Percentiles rank a stretch among this genome's conserved stretches.
Evolutionary conservation across 1,140 invertebrate genomes (phyloP).

Genomic region (Lordiphosa stackelbergi): DNA sequence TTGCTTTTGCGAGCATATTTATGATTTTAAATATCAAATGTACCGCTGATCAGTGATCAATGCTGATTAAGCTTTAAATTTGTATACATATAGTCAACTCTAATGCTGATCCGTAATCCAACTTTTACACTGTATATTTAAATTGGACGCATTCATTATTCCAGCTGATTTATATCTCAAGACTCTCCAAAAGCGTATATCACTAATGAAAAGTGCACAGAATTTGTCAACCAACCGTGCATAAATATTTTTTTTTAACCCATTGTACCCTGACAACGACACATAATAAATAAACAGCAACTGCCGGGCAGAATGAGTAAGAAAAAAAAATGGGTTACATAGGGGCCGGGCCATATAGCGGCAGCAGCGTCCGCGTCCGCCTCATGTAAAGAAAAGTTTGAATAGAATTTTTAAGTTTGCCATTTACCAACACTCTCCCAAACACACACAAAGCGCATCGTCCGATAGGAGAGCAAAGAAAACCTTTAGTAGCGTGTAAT

Average conservation of each 20-base stretch:
- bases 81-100: no score
- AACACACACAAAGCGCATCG: slow-evolving; percentile 15
- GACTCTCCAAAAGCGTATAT: no score
- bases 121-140: no score
- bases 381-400: slow-evolving; percentile 59
- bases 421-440: slow-evolving; percentile 55
- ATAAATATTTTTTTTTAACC: slow-evolving; percentile 3
- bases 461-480: slow-evolving; percentile 55
- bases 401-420: slow-evolving; percentile 74
- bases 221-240: no score
- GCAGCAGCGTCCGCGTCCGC: not conserved
- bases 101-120: no score
- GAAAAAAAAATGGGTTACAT: slow-evolving; percentile 17
- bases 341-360: slow-evolving; percentile 14
- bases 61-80: no score
- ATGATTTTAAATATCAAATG: no score
- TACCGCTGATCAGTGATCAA: no score
- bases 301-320: slow-evolving; percentile 23
- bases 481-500: slow-evolving; percentile 75
- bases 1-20: no score
- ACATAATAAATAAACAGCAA: slow-evolving; percentile 68
- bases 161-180: no score
- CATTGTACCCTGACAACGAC: slow-evolving; percentile 26
- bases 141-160: no score
- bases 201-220: no score